A percentile compares a stretch with the other conserved stretches of the same genome.
These are phyloP conservation scores for Epirrhoe alternata DNA, from an alignment of 2,888 invertebrate species.

Conservation along the genomic window DNA sequence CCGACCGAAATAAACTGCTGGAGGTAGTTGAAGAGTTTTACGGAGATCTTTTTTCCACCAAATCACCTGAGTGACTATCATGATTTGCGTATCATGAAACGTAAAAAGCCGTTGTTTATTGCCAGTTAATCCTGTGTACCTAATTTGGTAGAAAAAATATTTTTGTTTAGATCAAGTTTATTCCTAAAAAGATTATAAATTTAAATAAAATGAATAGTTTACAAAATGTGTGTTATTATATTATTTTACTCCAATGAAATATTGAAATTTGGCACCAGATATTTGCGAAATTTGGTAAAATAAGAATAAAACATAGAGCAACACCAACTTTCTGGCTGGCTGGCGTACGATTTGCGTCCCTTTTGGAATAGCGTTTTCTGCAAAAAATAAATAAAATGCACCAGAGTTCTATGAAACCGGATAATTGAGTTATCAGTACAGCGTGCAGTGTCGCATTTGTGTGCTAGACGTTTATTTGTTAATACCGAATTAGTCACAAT, in stretches of 20 bases:
- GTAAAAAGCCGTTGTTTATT: constrained; percentile 2
- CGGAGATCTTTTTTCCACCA: no score
- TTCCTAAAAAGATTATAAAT: neutral
- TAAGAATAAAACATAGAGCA: constrained; percentile 29
- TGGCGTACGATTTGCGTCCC: constrained; percentile 80
- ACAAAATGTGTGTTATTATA: neutral
- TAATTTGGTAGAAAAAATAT: constrained; percentile 21
- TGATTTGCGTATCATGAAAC: constrained; percentile 15
- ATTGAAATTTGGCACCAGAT: neutral
- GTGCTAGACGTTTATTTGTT: constrained; percentile 38
- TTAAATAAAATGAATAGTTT: neutral
- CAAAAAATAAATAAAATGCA: constrained; percentile 51
- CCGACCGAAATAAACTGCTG: no score
- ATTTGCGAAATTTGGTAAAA: neutral
- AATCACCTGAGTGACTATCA: no score
- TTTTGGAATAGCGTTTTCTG: constrained; percentile 56
- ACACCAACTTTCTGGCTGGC: constrained; percentile 64
- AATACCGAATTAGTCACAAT: constrained; percentile 60
- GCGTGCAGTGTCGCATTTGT: constrained; percentile 45
- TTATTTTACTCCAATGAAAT: neutral
- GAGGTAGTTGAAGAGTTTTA: no score
- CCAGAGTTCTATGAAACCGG: constrained; percentile 39
- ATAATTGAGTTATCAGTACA: constrained; percentile 10
- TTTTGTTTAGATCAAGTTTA: neutral
- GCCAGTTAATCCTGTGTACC: constrained; percentile 16